Evolutionary conservation across 2,113 vertebrate species (phyloP), one percentile per base, ranked within the genome.

Genomic region (Lontra canadensis): DNA sequence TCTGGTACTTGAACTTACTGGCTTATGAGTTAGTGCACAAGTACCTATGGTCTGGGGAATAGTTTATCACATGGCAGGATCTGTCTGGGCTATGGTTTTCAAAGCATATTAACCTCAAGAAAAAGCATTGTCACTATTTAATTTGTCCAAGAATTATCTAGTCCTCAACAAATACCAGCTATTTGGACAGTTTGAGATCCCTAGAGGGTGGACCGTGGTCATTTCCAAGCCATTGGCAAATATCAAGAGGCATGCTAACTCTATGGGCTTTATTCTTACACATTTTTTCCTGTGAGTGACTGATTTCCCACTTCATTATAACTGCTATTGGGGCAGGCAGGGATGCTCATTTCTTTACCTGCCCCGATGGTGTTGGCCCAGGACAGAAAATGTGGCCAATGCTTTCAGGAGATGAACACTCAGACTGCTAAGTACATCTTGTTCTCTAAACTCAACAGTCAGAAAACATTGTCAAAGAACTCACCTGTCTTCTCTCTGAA

Each of bases 401-500:
- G 18, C 13, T 81, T 93, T 90, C 49, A 95, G 57, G 92, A 89
- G 65, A 81, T n/a, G 4, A 83, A 83, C n/a, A 44, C 9, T 93
- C 36, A 61, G 78, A 47, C 34, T 85, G 88, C 29, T 47, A 42
- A 17, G 34, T 49, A 31, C 42, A 52, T 36, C 42, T 85, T 57
- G 10, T 39, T 84, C 82, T 74, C 89, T 86, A 42, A 87, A 69
- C 20, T 84, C 55, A 34, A 52, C 1, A 7, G 31, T 34, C 44
- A 67, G 34, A 92, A 52, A 85, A 78, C 12, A 67, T 29, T 44
- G 65, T 71, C 80, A 67, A 55, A 89, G 34, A 13, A 29, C 98
- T 98, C 96, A 99, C 99, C 99, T 99, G 99, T 98, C 98, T 99
- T 93, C 96, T 98, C 0, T 95, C 97, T 42, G 98, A 95, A 92